Conservation (phyloP, 2,888 invertebrate species). For the Drosophila kuntzei region DNA sequence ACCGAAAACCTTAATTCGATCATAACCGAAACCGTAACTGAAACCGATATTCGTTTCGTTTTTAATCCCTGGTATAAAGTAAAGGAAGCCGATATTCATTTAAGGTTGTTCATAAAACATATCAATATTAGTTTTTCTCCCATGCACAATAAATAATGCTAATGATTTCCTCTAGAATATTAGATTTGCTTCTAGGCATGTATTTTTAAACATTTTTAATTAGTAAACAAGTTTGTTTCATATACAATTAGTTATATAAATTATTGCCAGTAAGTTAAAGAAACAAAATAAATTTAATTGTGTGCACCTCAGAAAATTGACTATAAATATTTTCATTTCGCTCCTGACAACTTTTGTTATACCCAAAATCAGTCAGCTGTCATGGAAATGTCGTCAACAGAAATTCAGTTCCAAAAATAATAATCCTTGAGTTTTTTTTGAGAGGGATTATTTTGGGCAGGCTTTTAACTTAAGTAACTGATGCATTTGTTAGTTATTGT, state of each 20-base stretch:
- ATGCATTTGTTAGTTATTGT: constrained; percentile 15
- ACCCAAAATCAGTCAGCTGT: constrained; percentile 7
- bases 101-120: background rate
- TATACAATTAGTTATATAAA: background rate
- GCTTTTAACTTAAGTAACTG: constrained; percentile 27
- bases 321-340: background rate
- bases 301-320: background rate
- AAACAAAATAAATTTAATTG: background rate
- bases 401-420: constrained; percentile 17
- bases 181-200: too few relatives aligned
- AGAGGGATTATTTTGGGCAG: constrained; percentile 12
- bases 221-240: too few relatives aligned
- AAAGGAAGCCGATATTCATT: too few relatives aligned
- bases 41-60: too few relatives aligned
- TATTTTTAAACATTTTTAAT: too few relatives aligned
- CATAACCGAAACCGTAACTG: too few relatives aligned
- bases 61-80: too few relatives aligned
- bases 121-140: background rate
- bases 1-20: too few relatives aligned
- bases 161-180: background rate
- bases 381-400: constrained; percentile 36
- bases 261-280: background rate
- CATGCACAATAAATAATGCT: background rate
- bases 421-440: constrained; percentile 2
- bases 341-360: constrained; percentile 5